Evolutionary conservation across 64 coral and sea anemone species (phyloP).

Genomic region (Stichodactyla helianthus): DNA sequence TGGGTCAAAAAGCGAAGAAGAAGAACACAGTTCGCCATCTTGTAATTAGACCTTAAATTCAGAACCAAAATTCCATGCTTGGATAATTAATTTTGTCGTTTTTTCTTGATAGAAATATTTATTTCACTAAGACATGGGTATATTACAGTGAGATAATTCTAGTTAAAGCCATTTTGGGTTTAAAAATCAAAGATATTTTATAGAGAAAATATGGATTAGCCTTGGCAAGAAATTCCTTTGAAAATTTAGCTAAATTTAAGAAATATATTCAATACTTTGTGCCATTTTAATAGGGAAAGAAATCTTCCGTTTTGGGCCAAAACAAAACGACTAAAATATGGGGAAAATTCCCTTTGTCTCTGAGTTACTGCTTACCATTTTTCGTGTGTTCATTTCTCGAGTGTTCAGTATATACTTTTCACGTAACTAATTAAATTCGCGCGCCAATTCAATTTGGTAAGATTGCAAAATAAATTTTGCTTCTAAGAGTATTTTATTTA

Average conservation of each 20-base stretch:
- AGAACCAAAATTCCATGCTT: too few relatives aligned
- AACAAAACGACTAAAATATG: too few relatives aligned
- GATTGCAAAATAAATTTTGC: background rate
- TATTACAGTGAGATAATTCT: background rate
- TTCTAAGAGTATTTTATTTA: conserved; percentile 3
- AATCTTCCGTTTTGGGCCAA: background rate
- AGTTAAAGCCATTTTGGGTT: background rate
- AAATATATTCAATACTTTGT: too few relatives aligned
- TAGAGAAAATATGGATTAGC: background rate
- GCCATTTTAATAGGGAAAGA: background rate
- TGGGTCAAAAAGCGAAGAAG: too few relatives aligned
- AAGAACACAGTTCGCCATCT: too few relatives aligned
- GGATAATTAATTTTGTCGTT: background rate
- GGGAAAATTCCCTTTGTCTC: too few relatives aligned
- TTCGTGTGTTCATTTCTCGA: too few relatives aligned
- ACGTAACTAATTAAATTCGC: background rate
- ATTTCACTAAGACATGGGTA: background rate
- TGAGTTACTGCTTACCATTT: too few relatives aligned
- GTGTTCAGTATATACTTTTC: background rate
- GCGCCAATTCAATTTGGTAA: background rate
- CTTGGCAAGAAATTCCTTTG: background rate
- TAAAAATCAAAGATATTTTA: background rate
- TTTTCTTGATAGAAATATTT: background rate
- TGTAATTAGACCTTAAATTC: too few relatives aligned
- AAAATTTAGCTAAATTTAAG: background rate